Evolutionary conservation across 2,888 invertebrate genomes (phyloP).

Genomic region (Drosophila testacea): DNA sequence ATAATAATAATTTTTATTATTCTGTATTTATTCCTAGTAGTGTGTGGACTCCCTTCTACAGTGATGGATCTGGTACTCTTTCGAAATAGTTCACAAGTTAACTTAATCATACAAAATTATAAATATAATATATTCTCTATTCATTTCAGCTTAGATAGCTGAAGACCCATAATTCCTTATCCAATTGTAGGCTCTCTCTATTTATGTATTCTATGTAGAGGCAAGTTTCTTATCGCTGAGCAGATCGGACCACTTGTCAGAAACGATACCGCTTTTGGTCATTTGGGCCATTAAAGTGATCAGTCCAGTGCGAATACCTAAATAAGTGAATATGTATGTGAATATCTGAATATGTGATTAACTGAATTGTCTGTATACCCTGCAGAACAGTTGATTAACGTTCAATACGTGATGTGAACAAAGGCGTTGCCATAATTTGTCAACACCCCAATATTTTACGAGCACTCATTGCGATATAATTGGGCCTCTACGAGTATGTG

Average conservation of each 20-base stretch:
- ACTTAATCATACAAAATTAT: too few species aligned
- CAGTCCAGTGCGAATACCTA: constrained; percentile 5
- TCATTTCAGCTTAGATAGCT: not conserved
- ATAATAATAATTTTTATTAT: too few species aligned
- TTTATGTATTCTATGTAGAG: constrained; percentile 14
- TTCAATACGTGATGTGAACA: constrained; percentile 57
- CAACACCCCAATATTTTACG: constrained; percentile 82
- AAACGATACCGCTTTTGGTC: constrained; percentile 14
- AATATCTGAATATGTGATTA: constrained; percentile 13
- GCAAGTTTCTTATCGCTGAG: constrained; percentile 6
- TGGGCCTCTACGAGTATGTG: constrained; percentile 52
- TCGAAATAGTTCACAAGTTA: too few species aligned
- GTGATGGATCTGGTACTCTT: too few species aligned
- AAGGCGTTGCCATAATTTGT: constrained; percentile 84
- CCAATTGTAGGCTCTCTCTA: not conserved
- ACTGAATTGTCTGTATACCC: constrained; percentile 3
- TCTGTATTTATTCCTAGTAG: too few species aligned
- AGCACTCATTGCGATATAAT: constrained; percentile 80
- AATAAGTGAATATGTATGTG: constrained; percentile 12
- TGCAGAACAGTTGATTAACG: constrained; percentile 50
- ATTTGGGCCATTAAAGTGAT: constrained; percentile 7
- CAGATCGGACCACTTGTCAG: constrained; percentile 11
- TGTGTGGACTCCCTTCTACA: too few species aligned
- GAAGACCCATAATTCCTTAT: not conserved
- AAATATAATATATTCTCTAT: not conserved